phyloP scores from a whole-genome alignment of 2,113 vertebrate species.

The Galbula dea region DNA sequence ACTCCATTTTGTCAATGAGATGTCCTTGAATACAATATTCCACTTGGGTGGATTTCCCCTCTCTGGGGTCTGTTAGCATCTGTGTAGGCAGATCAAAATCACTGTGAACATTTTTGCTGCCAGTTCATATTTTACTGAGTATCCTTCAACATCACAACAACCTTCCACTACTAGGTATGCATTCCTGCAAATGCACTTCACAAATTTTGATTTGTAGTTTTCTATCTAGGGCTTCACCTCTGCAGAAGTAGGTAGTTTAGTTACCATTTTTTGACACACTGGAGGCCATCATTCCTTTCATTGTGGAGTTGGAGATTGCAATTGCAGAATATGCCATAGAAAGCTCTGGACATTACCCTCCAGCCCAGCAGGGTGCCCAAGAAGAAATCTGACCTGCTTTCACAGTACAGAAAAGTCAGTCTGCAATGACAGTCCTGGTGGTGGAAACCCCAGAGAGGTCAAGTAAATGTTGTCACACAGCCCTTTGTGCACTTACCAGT shows the following conservation, averaged over 20 bases:
- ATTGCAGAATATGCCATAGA: not conserved
- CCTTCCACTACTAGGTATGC: not conserved
- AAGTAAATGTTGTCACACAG: not conserved
- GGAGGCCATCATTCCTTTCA: not conserved
- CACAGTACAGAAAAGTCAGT: not conserved
- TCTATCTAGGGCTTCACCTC: not conserved
- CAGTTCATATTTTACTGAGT: not conserved
- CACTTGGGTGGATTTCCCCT: not conserved
- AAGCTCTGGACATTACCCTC: not conserved
- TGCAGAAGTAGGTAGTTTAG: not conserved
- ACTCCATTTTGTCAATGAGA: conserved; percentile 9
- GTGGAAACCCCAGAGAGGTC: not conserved
- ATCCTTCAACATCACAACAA: not conserved
- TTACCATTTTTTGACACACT: not conserved
- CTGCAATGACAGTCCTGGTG: not conserved
- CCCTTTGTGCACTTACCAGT: not conserved
- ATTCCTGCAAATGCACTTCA: not conserved
- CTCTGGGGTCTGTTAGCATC: not conserved
- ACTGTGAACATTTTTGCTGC: not conserved
- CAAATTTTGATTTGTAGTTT: not conserved
- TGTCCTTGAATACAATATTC: not conserved
- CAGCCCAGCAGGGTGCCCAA: not conserved
- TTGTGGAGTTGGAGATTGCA: not conserved
- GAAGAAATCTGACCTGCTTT: not conserved
- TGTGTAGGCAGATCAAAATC: conserved; percentile 6